Evolutionary conservation across 2,797 vertebrate species (phyloP), one percentile per base, ranked within the genome.

Genomic region (Gorsachius magnificus): DNA sequence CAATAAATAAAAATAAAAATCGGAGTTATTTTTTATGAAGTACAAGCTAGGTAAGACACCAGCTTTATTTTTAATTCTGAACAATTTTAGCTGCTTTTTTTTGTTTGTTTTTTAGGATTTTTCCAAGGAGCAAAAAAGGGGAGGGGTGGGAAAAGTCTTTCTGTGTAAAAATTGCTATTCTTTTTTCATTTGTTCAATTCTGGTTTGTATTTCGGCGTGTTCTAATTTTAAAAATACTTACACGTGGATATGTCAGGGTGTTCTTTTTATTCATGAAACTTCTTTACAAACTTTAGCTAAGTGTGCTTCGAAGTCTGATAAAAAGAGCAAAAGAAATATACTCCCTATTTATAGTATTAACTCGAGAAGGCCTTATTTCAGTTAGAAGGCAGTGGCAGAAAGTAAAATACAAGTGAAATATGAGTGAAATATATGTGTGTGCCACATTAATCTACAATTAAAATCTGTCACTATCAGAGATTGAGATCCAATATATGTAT

Each of bases 111-210:
- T 16, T 28, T 20, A 28, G 5, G 9, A 26, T 35, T 70, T 76
- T 70, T 54, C 15, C 6, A 60, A 43, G 7, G 11, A 36, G 16
- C 0, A 28, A 57, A 61, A 65, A 43, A 22, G 13, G 5, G 8
- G 10, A 45, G 46, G 21, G 11, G 8, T 4, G 18, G 4, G 0
- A 16, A 45, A 68, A 19, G 8, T 18, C 0, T 48, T 38, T n/a
- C 69, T 31, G 17, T 58, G 41, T 54, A 60, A 94, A 86, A 75
- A 48, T 25, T 68, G 13, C 7, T 53, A 29, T 64, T 75, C 4
- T 14, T 86, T 53, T 82, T 78, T 57, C 20, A 57, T 61, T 83
- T 8, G 48, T 21, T 68, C 13, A 54, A 31, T 69, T 82, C 28
- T 70, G 15, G 18, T 57, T 79, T 79, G 11, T 33, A 72, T 74